Evolutionary conservation across 2,888 invertebrate species (phyloP).

Genomic region (Heliconius aoede): DNA sequence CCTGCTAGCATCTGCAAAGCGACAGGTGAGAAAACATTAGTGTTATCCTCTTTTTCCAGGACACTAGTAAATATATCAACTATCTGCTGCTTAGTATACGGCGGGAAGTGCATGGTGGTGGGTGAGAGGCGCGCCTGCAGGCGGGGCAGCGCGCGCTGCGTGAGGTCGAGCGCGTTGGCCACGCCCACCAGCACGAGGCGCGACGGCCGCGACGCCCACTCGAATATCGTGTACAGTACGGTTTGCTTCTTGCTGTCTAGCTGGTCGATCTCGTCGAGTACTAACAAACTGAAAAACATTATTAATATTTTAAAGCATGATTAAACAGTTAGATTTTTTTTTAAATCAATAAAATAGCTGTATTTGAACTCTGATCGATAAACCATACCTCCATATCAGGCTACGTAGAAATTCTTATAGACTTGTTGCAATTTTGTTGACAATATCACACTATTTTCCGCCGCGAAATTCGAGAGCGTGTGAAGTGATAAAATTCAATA

Average conservation of each 20-base stretch:
- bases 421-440: too few species aligned
- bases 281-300: conserved; percentile 85
- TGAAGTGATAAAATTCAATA: too few species aligned
- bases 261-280: conserved; percentile 98
- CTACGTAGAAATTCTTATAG: too few species aligned
- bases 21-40: conserved; percentile 89
- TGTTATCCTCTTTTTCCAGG: conserved; percentile 87
- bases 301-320: too few species aligned
- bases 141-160: conserved; percentile 93
- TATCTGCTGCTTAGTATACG: conserved; percentile 96
- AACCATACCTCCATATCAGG: neutral
- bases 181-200: conserved; percentile 93
- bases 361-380: neutral
- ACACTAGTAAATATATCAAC: conserved; percentile 92
- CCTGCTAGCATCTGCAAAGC: conserved; percentile 96
- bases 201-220: conserved; percentile 92
- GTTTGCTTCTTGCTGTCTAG: conserved; percentile 92
- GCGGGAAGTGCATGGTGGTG: conserved; percentile 92
- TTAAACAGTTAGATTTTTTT: too few species aligned
- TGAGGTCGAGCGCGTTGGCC: conserved; percentile 97
- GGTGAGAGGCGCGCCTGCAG: conserved; percentile 91
- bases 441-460: too few species aligned
- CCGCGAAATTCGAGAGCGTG: too few species aligned
- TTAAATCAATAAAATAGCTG: too few species aligned
- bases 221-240: conserved; percentile 95